phyloP scores from a whole-genome alignment of 2,888 invertebrate species.

The Lasioglossum lativentre region DNA sequence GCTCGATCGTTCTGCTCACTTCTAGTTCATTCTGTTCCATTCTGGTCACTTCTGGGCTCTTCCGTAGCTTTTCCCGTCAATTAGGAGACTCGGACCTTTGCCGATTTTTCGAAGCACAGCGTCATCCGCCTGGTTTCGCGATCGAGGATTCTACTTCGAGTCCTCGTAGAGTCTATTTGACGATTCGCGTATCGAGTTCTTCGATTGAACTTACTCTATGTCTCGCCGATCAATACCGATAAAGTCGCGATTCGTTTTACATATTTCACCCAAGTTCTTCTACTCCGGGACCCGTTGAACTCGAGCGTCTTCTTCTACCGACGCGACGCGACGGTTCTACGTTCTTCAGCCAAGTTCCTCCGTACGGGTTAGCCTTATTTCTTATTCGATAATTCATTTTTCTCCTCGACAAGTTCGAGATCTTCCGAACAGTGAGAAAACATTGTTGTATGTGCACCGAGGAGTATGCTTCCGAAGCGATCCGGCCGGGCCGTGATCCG shows the following conservation, averaged over 20 bases:
- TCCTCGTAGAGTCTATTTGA: not conserved
- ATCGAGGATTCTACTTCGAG: not conserved
- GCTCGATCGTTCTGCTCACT: not conserved
- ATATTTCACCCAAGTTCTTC: not conserved
- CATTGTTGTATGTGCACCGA: not conserved
- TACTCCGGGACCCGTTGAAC: not conserved
- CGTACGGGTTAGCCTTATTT: not conserved
- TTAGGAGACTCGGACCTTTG: not conserved
- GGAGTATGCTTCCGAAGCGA: not conserved
- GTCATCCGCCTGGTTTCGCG: not conserved
- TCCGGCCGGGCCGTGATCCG: not conserved
- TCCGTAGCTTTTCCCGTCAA: not conserved
- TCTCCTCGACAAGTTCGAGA: not conserved
- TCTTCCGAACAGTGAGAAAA: not conserved
- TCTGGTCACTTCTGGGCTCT: not conserved
- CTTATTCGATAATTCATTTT: not conserved
- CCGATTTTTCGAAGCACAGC: not conserved
- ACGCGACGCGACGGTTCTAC: not conserved
- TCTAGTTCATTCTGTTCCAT: not conserved
- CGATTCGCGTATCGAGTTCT: not conserved
- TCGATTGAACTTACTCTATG: not conserved
- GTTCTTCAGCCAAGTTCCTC: not conserved
- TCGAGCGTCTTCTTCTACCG: not conserved
- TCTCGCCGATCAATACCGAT: not conserved
- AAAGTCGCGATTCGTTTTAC: not conserved